Percentiles rank a stretch among this genome's conserved stretches.
phyloP scores from a whole-genome alignment of 2,888 invertebrate genomes.

The Nasonovia ribisnigri region DNA sequence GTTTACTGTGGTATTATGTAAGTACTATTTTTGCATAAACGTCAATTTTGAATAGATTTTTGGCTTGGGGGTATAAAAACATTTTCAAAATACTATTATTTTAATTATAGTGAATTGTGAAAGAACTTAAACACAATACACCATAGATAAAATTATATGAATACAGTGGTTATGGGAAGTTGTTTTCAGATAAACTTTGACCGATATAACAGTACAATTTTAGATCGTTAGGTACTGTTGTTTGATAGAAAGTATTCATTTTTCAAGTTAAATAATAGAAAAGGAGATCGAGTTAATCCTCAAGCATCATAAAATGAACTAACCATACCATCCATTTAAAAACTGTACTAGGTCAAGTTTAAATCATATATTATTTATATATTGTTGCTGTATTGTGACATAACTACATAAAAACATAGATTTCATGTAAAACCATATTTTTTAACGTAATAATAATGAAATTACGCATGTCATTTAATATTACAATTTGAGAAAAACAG shows the following conservation, averaged over 20 bases:
- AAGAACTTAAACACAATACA: background rate
- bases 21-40: conserved; percentile 22
- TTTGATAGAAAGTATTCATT: background rate
- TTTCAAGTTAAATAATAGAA: background rate
- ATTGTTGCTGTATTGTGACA: background rate
- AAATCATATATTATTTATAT: background rate
- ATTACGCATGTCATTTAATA: background rate
- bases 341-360: background rate
- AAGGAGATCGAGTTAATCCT: background rate
- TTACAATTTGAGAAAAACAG: background rate
- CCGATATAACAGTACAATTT: background rate
- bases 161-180: background rate
- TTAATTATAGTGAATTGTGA: background rate
- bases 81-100: background rate
- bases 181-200: background rate
- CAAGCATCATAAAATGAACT: background rate
- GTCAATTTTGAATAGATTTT: conserved; percentile 18
- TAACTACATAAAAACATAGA: background rate
- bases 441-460: background rate
- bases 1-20: conserved; percentile 23
- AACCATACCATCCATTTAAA: background rate
- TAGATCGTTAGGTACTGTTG: background rate
- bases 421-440: background rate
- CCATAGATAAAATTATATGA: background rate
- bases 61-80: background rate